phyloP scores from a whole-genome alignment of 2,888 invertebrate genomes.

The Apotomis turbidana region DNA sequence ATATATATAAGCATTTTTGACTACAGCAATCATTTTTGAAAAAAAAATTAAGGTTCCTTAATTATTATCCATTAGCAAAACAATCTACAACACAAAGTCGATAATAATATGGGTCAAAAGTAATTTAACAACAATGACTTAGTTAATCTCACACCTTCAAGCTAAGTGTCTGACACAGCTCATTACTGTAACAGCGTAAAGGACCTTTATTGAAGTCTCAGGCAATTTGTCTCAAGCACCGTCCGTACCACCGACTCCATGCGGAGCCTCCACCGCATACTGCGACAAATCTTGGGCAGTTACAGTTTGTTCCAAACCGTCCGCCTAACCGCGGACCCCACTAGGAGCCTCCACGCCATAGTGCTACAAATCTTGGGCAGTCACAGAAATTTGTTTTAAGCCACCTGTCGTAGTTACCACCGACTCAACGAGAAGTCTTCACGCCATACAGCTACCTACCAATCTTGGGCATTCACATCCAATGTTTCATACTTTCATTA shows the following conservation, averaged over 20 bases:
- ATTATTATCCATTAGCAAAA: too few species aligned
- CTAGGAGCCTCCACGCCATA: background rate
- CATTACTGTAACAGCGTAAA: conserved; percentile 4
- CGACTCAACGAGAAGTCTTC: conserved; percentile 1
- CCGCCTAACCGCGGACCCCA: too few species aligned
- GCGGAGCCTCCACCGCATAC: background rate
- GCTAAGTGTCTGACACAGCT: conserved; percentile 26
- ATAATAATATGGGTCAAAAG: background rate
- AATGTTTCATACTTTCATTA: background rate
- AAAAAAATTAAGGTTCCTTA: too few species aligned
- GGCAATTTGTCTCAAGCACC: conserved; percentile 14
- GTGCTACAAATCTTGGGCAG: background rate
- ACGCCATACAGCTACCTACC: background rate
- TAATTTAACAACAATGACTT: conserved; percentile 7
- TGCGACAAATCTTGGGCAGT: background rate
- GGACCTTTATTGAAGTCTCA: conserved; percentile 19
- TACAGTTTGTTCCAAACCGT: conserved; percentile 7
- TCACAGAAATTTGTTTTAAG: conserved; percentile 6
- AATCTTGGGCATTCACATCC: background rate
- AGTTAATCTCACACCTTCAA: background rate
- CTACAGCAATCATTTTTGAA: too few species aligned
- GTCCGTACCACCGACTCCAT: background rate
- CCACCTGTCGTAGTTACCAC: background rate
- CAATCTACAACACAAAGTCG: too few species aligned
- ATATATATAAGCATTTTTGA: too few species aligned